phyloP scores from a whole-genome alignment of 1,140 invertebrate species.

The Gerris buenoi region DNA sequence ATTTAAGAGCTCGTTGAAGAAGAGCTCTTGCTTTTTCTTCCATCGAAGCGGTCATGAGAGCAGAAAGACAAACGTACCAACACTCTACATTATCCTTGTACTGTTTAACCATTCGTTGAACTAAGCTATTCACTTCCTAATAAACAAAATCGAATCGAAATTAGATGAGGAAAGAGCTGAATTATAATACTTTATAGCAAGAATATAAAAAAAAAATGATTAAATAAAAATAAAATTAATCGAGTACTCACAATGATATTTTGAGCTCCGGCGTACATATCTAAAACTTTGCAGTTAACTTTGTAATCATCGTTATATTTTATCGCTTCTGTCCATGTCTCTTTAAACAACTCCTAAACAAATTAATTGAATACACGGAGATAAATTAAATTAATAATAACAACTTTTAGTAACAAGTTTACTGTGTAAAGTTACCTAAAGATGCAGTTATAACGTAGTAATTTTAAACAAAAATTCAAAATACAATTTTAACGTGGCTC shows the following conservation, averaged over 20 bases:
- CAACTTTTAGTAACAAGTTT: too few relatives aligned
- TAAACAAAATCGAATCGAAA: not conserved
- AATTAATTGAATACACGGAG: too few relatives aligned
- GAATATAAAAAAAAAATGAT: conserved; percentile 10
- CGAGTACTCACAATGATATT: conserved; percentile 31
- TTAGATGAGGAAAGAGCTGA: not conserved
- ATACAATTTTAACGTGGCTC: too few relatives aligned
- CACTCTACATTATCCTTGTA: conserved; percentile 48
- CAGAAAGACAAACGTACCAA: conserved; percentile 52
- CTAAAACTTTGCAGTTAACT: conserved; percentile 52
- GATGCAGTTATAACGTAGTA: too few relatives aligned
- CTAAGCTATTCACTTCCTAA: conserved; percentile 52
- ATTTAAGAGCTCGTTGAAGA: conserved; percentile 56
- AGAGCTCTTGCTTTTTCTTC: conserved; percentile 59
- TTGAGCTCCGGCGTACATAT: conserved; percentile 50
- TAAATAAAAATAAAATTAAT: conserved; percentile 2
- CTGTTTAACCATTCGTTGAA: conserved; percentile 55
- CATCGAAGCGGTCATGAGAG: conserved; percentile 49
- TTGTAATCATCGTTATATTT: conserved; percentile 56
- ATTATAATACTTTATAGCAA: too few relatives aligned
- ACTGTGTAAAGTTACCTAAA: too few relatives aligned
- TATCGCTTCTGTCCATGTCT: conserved; percentile 61
- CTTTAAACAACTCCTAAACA: conserved; percentile 46
- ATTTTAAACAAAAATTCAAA: too few relatives aligned
- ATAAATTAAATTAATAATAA: too few relatives aligned